These are phyloP conservation scores for Eulemur mongoz DNA, from an alignment of 2,797 vertebrate genomes.

Conservation along the genomic window DNA sequence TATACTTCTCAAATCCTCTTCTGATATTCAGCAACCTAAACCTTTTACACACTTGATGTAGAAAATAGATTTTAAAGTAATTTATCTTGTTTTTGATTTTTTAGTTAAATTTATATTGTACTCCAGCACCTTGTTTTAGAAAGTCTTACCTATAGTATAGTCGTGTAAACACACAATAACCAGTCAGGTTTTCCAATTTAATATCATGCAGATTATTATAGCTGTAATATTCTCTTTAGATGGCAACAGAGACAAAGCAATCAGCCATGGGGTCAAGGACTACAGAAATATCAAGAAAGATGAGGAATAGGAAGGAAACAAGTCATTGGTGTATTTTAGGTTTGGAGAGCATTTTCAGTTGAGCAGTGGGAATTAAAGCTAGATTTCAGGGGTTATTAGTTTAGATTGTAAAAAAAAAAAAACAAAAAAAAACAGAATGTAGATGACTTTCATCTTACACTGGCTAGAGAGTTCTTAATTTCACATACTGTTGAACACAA, in stretches of 20 bases:
- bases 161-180: not conserved
- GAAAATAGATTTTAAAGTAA: not conserved
- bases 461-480: conserved; percentile 33
- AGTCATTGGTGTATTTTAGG: not conserved
- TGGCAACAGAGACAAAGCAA: not conserved
- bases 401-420: not conserved
- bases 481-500: conserved; percentile 37
- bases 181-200: not conserved
- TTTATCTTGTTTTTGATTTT: not conserved
- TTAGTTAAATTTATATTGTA: not conserved
- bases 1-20: not conserved
- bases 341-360: not conserved
- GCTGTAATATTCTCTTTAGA: not conserved
- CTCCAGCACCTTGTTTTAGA: not conserved
- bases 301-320: not conserved
- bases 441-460: not conserved
- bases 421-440: not conserved
- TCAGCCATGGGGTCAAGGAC: not conserved
- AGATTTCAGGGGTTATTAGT: not conserved
- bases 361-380: not conserved
- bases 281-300: not conserved
- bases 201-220: not conserved
- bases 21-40: not conserved
- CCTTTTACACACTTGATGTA: not conserved
- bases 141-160: not conserved